Conservation (phyloP, 2,113 vertebrate genomes). For the Chaenogobius annularis region DNA sequence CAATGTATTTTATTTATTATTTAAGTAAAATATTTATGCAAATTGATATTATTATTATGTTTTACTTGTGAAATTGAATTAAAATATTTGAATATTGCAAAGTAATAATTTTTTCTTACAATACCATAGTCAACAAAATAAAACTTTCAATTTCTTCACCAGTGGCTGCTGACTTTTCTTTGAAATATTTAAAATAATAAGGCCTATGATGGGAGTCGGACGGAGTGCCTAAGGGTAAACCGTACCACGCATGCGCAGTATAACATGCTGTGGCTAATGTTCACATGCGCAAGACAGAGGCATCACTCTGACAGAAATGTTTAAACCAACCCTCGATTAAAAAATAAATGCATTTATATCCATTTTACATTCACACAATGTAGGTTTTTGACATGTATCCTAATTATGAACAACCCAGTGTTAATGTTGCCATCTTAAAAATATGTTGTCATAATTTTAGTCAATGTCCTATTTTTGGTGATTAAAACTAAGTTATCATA, state of each 20-base stretch:
- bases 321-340: background rate
- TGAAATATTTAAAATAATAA: background rate
- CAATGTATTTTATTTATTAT: background rate
- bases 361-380: background rate
- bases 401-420: background rate
- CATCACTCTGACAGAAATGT: slow-evolving; percentile 16
- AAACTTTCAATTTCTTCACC: background rate
- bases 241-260: slow-evolving; percentile 61
- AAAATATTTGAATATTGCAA: background rate
- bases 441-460: too few species aligned
- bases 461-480: too few species aligned
- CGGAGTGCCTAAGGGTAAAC: background rate
- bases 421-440: too few species aligned
- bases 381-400: background rate
- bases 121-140: background rate
- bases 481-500: too few species aligned
- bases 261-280: slow-evolving; percentile 19
- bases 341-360: background rate
- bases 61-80: too few species aligned
- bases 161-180: background rate
- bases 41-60: background rate
- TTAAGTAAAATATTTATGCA: background rate
- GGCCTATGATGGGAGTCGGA: too few species aligned
- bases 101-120: background rate
- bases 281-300: background rate